Evolutionary conservation across 2,888 invertebrate genomes (phyloP).

Genomic region (Drosophila colorata): DNA sequence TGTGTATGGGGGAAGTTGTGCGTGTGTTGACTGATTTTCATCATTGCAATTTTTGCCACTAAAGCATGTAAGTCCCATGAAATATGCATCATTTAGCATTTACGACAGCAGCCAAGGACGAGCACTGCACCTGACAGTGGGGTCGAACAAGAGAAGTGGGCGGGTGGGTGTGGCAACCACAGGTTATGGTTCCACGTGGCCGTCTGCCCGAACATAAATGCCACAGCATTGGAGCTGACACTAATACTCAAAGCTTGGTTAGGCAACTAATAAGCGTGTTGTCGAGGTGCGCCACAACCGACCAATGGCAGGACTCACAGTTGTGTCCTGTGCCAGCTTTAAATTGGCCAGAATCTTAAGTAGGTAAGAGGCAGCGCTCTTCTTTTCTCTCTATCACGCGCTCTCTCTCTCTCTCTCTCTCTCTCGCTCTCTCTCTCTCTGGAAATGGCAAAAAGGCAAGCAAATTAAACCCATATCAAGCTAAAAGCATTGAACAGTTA

Average conservation of each 20-base stretch:
- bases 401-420: neutral
- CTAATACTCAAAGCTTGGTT: slow-evolving; percentile 75
- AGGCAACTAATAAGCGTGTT: slow-evolving; percentile 72
- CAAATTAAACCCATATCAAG: slow-evolving; percentile 72
- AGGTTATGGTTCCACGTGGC: slow-evolving; percentile 25
- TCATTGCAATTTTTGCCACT: slow-evolving; percentile 52
- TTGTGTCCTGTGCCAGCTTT: slow-evolving; percentile 30
- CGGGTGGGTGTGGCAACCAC: neutral
- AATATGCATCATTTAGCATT: slow-evolving; percentile 76
- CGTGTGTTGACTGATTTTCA: slow-evolving; percentile 45
- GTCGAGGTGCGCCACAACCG: slow-evolving; percentile 47
- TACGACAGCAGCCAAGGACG: slow-evolving; percentile 30
- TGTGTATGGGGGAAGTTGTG: neutral
- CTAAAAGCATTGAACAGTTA: slow-evolving; percentile 66
- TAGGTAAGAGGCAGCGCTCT: neutral
- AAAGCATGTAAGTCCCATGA: slow-evolving; percentile 56
- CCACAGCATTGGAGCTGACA: slow-evolving; percentile 71
- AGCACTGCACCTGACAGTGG: slow-evolving; percentile 60
- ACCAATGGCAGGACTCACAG: slow-evolving; percentile 21
- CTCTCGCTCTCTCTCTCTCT: neutral
- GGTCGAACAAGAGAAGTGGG: neutral
- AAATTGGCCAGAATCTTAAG: slow-evolving; percentile 17
- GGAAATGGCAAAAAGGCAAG: slow-evolving; percentile 29
- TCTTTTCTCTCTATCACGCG: neutral
- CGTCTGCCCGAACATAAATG: slow-evolving; percentile 51